Evolutionary conservation across 2,888 invertebrate genomes (phyloP).

Genomic region (Dolomedes plantarius): DNA sequence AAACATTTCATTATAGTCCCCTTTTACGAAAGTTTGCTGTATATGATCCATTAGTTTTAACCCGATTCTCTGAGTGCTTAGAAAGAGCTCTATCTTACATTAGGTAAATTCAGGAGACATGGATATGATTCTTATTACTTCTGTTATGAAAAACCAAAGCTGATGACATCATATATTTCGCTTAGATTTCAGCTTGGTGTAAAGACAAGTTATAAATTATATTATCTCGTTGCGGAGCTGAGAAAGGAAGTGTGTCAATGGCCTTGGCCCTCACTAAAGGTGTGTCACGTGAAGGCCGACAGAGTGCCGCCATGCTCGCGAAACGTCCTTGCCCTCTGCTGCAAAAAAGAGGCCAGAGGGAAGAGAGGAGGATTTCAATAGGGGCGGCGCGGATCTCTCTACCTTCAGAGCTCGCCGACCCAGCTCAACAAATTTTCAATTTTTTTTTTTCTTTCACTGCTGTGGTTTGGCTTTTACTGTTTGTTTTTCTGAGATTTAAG

Average conservation of each 20-base stretch:
- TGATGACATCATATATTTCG: too few relatives aligned
- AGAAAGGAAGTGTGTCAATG: slow-evolving; percentile 49
- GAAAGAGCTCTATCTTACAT: too few relatives aligned
- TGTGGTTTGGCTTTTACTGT: not conserved
- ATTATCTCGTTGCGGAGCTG: not conserved
- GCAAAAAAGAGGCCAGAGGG: slow-evolving; percentile 25
- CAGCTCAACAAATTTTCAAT: slow-evolving; percentile 8
- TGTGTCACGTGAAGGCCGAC: slow-evolving; percentile 55
- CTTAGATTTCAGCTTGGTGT: too few relatives aligned
- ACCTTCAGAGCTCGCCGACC: slow-evolving; percentile 24
- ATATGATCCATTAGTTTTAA: too few relatives aligned
- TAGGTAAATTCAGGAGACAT: too few relatives aligned
- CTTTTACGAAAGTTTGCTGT: too few relatives aligned
- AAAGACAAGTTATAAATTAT: not conserved
- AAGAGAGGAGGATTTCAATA: slow-evolving; percentile 10
- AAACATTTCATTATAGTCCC: too few relatives aligned
- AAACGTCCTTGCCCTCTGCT: slow-evolving; percentile 48
- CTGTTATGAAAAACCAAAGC: too few relatives aligned
- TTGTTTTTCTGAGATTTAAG: not conserved
- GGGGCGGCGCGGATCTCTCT: slow-evolving; percentile 26
- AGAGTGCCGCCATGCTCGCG: slow-evolving; percentile 28
- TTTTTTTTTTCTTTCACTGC: not conserved
- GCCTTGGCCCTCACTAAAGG: slow-evolving; percentile 43
- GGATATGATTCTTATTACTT: too few relatives aligned
- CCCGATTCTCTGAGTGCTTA: too few relatives aligned